Percentiles rank a stretch among this genome's conserved stretches.
Conservation (phyloP, 2,113 vertebrate genomes). For the Nematolebias whitei region DNA sequence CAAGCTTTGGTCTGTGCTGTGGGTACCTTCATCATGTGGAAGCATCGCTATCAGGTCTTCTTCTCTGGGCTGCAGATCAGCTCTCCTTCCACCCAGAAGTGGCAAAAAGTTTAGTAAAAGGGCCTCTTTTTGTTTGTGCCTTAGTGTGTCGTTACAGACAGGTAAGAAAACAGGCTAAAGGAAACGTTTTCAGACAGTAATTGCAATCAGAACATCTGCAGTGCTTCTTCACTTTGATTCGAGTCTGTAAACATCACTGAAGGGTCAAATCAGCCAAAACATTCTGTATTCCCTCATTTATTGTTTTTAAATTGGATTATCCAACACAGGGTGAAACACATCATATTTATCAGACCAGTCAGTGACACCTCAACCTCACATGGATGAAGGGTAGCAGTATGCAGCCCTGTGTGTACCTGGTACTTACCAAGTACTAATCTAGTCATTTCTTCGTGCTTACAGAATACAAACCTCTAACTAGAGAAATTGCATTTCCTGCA, state of each 20-base stretch:
- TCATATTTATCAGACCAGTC: not conserved
- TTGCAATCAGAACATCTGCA: too few species aligned
- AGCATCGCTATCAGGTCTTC: slow-evolving; percentile 95
- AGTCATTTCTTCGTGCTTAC: too few species aligned
- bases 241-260: not conserved
- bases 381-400: too few species aligned
- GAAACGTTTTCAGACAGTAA: not conserved
- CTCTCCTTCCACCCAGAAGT: slow-evolving; percentile 66
- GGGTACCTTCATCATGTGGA: slow-evolving; percentile 94
- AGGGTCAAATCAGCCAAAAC: too few species aligned
- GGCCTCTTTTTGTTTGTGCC: slow-evolving; percentile 13
- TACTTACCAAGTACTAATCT: too few species aligned
- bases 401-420: too few species aligned
- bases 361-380: too few species aligned
- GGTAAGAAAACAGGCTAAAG: not conserved
- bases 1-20: slow-evolving; percentile 85
- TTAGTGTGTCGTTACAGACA: slow-evolving; percentile 6
- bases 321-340: not conserved
- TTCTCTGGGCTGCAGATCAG: slow-evolving; percentile 84
- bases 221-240: not conserved
- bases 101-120: slow-evolving; percentile 81
- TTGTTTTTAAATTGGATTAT: not conserved
- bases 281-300: too few species aligned
- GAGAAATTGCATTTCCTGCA: too few species aligned
- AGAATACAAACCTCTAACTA: too few species aligned